These are phyloP conservation scores for Sarcophaga carnaria DNA, from an alignment of 2,888 invertebrate genomes.

Conservation along the genomic window DNA sequence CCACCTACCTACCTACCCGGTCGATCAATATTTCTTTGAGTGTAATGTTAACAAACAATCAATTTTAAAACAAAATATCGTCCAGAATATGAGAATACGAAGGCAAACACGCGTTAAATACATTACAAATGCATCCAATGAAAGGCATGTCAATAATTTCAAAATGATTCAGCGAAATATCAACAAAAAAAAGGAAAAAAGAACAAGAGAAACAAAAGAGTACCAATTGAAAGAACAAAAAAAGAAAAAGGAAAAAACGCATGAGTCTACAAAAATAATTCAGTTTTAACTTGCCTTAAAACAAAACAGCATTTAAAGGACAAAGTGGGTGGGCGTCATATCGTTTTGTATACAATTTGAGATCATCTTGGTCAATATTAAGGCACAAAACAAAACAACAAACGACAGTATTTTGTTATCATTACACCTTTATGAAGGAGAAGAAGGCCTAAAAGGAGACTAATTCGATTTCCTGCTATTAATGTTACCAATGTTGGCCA, in stretches of 20 bases:
- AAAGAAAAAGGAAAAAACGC: slow-evolving; percentile 45
- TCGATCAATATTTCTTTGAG: not conserved
- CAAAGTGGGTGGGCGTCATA: slow-evolving; percentile 63
- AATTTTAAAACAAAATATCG: slow-evolving; percentile 36
- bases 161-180: slow-evolving; percentile 65
- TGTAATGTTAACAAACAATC: not conserved
- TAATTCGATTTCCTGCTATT: slow-evolving; percentile 75
- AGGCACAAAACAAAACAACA: slow-evolving; percentile 31
- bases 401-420: slow-evolving; percentile 50
- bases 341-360: no score
- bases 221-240: slow-evolving; percentile 35
- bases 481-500: slow-evolving; percentile 71
- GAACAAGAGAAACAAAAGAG: not conserved
- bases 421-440: slow-evolving; percentile 56
- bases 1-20: no score
- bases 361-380: slow-evolving; percentile 55
- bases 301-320: slow-evolving; percentile 12
- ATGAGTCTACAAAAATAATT: slow-evolving; percentile 54
- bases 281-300: not conserved
- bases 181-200: not conserved
- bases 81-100: slow-evolving; percentile 40
- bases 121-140: slow-evolving; percentile 9
- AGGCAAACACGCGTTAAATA: slow-evolving; percentile 55
- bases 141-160: slow-evolving; percentile 49
- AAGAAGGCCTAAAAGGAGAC: slow-evolving; percentile 68